Conservation (phyloP, 2,888 invertebrate species). For the Pandemis cinnamomeana region DNA sequence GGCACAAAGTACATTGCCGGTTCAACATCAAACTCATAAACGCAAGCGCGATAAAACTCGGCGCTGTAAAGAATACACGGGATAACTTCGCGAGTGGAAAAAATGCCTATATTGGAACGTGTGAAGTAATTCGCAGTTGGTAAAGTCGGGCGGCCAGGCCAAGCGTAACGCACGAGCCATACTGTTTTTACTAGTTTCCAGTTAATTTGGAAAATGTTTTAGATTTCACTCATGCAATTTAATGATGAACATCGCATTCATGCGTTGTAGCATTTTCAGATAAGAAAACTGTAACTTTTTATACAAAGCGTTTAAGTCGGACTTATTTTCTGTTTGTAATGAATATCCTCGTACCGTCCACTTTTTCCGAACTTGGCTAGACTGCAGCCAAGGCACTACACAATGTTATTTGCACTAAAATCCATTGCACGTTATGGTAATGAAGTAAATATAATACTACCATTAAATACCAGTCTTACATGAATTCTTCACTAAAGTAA, state of each 20-base stretch:
- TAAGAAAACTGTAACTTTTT: conserved; percentile 1
- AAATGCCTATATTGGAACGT: conserved; percentile 2
- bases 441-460: not conserved
- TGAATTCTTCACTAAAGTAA: not conserved
- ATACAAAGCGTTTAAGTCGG: not conserved
- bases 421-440: not conserved
- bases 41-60: not conserved
- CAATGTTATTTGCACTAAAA: not conserved
- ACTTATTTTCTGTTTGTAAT: not conserved
- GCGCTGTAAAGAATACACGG: conserved; percentile 1
- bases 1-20: conserved; percentile 17
- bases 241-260: not conserved
- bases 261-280: not conserved
- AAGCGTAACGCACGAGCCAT: not conserved
- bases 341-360: not conserved
- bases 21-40: not conserved
- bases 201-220: not conserved
- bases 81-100: conserved; percentile 6
- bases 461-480: not conserved
- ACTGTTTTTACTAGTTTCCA: not conserved
- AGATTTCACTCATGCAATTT: not conserved
- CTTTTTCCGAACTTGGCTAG: conserved; percentile 2
- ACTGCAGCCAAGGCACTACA: not conserved
- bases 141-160: conserved; percentile 7
- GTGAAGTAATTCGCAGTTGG: conserved; percentile 14